These are phyloP conservation scores for Pogoniulus pusillus DNA, from an alignment of 2,797 vertebrate genomes.

Conservation along the genomic window DNA sequence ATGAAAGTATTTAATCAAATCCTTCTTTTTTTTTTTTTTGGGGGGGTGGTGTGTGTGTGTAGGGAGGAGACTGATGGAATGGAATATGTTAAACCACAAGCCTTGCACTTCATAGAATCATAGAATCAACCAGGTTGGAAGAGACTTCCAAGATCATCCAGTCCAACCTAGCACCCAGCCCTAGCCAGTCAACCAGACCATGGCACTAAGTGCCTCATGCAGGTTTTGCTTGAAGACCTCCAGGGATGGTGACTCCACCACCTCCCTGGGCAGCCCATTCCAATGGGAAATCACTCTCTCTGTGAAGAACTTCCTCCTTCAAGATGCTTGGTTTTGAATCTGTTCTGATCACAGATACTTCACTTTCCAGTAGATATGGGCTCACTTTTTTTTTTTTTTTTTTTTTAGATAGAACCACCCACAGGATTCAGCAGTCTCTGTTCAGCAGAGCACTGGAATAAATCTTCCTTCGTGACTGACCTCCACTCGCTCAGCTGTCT, in stretches of 20 bases:
- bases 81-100: constrained; percentile 1
- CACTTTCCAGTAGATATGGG: background rate
- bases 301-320: too few species aligned
- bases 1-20: constrained; percentile 40
- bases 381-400: background rate
- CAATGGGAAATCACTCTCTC: too few species aligned
- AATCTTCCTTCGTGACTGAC: rapidly evolving
- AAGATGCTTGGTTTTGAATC: constrained; percentile 17
- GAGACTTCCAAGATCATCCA: too few species aligned
- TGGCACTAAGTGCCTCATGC: too few species aligned
- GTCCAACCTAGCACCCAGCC: too few species aligned
- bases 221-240: too few species aligned
- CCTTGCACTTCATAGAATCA: too few species aligned
- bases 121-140: too few species aligned
- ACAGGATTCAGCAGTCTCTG: background rate
- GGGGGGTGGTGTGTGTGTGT: too few species aligned
- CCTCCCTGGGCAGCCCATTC: too few species aligned
- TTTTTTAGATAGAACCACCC: constrained; percentile 13
- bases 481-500: background rate
- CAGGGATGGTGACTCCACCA: too few species aligned
- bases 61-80: background rate
- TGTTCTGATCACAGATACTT: background rate
- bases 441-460: background rate
- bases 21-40: background rate
- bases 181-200: too few species aligned